Conservation (phyloP, 2,113 vertebrate genomes). For the Tetrax tetrax region DNA sequence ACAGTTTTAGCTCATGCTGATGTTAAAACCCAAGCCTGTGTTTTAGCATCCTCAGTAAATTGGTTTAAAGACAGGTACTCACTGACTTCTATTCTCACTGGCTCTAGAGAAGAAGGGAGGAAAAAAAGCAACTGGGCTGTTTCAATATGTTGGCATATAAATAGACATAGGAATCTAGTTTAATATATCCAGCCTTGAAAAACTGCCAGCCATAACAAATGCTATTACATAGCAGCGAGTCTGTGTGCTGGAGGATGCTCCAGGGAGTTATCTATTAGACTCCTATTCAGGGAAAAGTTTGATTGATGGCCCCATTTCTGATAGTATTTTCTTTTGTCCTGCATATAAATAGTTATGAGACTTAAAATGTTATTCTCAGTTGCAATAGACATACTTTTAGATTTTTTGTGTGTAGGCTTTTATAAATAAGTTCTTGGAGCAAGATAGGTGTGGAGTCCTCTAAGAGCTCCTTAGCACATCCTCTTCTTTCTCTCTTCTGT, state of each 20-base stretch:
- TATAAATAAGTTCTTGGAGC: neutral
- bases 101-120: neutral
- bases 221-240: neutral
- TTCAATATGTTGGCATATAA: slow-evolving; percentile 38
- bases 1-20: neutral
- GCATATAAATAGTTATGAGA: slow-evolving; percentile 28
- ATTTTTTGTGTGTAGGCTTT: neutral
- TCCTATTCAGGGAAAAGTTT: neutral
- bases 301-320: slow-evolving; percentile 22
- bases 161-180: slow-evolving; percentile 18
- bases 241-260: neutral
- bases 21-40: neutral
- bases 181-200: slow-evolving; percentile 43
- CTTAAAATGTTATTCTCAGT: slow-evolving; percentile 21
- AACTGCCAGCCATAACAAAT: slow-evolving; percentile 52
- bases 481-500: neutral
- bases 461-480: neutral
- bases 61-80: neutral
- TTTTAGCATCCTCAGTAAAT: neutral
- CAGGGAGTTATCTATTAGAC: slow-evolving; percentile 32
- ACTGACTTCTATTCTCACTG: neutral
- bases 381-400: neutral
- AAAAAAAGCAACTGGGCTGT: neutral
- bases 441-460: neutral
- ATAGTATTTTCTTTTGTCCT: slow-evolving; percentile 4